A percentile compares a stretch with the other conserved stretches of the same genome.
Evolutionary conservation across 2,797 vertebrate species (phyloP).

Genomic region (Alosa sapidissima): DNA sequence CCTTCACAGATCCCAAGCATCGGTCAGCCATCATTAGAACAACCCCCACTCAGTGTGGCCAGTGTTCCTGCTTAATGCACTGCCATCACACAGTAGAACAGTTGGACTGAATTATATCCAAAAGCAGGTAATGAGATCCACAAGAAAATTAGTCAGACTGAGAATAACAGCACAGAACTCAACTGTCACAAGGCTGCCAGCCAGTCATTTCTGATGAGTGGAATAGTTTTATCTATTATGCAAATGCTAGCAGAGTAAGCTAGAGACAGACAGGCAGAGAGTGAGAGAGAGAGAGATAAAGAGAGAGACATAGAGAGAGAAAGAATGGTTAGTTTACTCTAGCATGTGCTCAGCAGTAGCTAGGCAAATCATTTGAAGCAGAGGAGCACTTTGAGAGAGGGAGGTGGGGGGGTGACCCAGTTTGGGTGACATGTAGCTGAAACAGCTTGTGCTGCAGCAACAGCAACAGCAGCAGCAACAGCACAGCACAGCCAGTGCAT

Average conservation of each 20-base stretch:
- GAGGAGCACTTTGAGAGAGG: slow-evolving; percentile 44
- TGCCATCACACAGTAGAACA: not conserved
- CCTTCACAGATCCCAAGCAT: slow-evolving; percentile 15
- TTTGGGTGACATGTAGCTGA: slow-evolving; percentile 64
- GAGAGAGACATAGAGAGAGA: not conserved
- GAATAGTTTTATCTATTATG: not conserved
- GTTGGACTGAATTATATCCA: not conserved
- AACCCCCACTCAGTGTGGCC: not conserved
- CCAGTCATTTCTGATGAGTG: slow-evolving; percentile 64
- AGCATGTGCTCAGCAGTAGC: slow-evolving; percentile 47
- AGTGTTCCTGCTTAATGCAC: not conserved
- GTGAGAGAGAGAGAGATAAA: not conserved
- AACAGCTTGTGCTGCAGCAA: slow-evolving; percentile 50
- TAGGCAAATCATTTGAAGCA: slow-evolving; percentile 53
- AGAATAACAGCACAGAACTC: not conserved
- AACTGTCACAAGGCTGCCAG: not conserved
- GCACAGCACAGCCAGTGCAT: slow-evolving; percentile 51
- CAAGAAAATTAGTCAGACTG: not conserved
- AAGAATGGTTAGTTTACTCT: slow-evolving; percentile 32
- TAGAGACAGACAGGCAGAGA: not conserved
- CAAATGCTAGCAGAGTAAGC: not conserved
- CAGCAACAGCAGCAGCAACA: slow-evolving; percentile 3
- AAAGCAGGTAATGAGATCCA: not conserved
- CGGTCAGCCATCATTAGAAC: slow-evolving; percentile 14
- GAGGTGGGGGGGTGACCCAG: slow-evolving; percentile 58